Conservation (phyloP, 2,888 invertebrate genomes). For the Geotrupes spiniger region DNA sequence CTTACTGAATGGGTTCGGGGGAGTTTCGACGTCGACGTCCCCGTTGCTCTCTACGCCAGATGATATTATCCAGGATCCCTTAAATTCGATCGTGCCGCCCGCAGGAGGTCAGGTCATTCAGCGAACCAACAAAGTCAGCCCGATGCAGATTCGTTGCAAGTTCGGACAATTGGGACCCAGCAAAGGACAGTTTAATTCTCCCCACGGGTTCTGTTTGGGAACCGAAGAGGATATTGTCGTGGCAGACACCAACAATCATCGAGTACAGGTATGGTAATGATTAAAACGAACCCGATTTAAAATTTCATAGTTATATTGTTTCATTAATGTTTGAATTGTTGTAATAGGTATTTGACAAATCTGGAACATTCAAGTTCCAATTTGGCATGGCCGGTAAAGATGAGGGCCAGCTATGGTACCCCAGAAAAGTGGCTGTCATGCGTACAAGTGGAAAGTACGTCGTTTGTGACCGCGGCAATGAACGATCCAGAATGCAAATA, state of each 20-base stretch:
- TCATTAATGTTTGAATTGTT: background rate
- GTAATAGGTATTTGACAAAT: conserved; percentile 85
- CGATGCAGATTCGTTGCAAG: conserved; percentile 87
- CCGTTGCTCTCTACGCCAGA: conserved; percentile 57
- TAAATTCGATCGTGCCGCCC: conserved; percentile 53
- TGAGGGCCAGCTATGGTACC: conserved; percentile 96
- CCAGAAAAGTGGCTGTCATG: conserved; percentile 92
- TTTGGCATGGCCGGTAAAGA: conserved; percentile 95
- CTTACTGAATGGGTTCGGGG: conserved; percentile 58
- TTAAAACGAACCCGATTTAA: background rate
- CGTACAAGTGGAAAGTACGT: conserved; percentile 85
- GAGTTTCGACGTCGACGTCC: conserved; percentile 61
- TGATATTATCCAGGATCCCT: conserved; percentile 52
- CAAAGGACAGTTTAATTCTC: conserved; percentile 94
- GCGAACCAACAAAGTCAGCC: conserved; percentile 71
- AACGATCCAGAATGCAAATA: conserved; percentile 95
- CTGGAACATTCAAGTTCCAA: conserved; percentile 88
- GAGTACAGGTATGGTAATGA: conserved; percentile 68
- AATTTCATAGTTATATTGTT: background rate
- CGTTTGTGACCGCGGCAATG: conserved; percentile 96
- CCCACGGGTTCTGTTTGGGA: conserved; percentile 95
- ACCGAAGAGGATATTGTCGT: conserved; percentile 94
- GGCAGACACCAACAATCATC: conserved; percentile 95
- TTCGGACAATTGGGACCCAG: conserved; percentile 92
- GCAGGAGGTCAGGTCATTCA: conserved; percentile 42